These are phyloP conservation scores for Seriola quinqueradiata DNA, from an alignment of 2,113 vertebrate genomes.

Conservation along the genomic window DNA sequence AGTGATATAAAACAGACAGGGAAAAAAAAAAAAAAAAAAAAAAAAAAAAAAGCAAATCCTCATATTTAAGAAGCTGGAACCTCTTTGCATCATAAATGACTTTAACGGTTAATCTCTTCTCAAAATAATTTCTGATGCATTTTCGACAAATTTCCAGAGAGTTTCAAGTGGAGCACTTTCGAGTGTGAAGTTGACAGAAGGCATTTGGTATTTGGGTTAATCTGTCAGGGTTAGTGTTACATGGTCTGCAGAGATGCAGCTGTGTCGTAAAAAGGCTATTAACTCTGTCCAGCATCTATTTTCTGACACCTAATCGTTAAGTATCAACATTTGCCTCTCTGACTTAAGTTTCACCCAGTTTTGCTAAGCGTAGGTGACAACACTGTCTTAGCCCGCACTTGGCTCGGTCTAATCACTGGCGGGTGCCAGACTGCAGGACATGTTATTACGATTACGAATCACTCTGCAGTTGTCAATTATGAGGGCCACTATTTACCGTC, in stretches of 20 bases:
- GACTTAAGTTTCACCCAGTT: conserved; percentile 6
- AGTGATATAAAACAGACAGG: background rate
- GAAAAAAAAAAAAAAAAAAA: no score
- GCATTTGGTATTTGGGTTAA: conserved; percentile 27
- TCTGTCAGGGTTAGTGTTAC: conserved; percentile 16
- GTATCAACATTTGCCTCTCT: conserved; percentile 15
- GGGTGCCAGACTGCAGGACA: conserved; percentile 44
- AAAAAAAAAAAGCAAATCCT: background rate
- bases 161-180: background rate
- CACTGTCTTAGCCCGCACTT: conserved; percentile 21
- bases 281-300: conserved; percentile 33
- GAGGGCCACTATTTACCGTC: conserved; percentile 71
- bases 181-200: background rate
- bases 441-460: conserved; percentile 74
- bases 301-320: conserved; percentile 24
- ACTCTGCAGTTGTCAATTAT: conserved; percentile 75
- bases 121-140: background rate
- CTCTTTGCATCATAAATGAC: background rate
- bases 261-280: conserved; percentile 41
- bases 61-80: background rate
- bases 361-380: background rate
- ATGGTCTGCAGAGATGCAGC: conserved; percentile 31
- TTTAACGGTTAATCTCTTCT: background rate
- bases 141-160: background rate
- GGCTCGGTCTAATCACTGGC: conserved; percentile 47